These are phyloP conservation scores for Corapipo altera DNA, from an alignment of 2,113 vertebrate species.

Conservation along the genomic window DNA sequence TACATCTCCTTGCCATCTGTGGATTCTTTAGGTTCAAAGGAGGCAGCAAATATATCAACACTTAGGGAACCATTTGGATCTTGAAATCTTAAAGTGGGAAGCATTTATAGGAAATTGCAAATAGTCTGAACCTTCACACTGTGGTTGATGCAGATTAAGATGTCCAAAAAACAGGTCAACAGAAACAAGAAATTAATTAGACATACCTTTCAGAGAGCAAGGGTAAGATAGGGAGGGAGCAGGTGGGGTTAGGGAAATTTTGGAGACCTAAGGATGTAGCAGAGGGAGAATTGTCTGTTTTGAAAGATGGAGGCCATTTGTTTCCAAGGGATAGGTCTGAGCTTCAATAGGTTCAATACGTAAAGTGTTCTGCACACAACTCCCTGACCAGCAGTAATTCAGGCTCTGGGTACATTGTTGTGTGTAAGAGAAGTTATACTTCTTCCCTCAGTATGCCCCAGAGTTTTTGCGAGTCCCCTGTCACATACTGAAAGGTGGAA, in stretches of 20 bases:
- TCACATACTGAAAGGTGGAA: background rate
- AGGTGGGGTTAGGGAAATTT: background rate
- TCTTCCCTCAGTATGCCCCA: fast-evolving
- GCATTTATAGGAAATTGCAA: background rate
- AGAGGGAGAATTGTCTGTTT: background rate
- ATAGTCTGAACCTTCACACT: background rate
- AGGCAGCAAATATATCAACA: background rate
- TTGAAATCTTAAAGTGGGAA: background rate
- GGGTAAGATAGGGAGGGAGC: background rate
- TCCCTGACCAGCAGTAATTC: background rate
- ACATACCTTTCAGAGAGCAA: background rate
- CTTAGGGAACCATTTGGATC: background rate
- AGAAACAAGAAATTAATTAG: background rate
- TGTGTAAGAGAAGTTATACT: background rate
- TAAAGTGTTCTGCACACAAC: background rate
- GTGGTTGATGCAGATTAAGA: background rate
- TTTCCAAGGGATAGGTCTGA: background rate
- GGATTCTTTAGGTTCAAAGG: constrained; percentile 7
- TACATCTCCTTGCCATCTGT: background rate
- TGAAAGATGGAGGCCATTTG: background rate
- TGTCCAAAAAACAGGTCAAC: background rate
- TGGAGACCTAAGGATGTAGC: background rate
- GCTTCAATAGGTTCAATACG: background rate
- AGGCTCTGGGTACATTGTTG: background rate
- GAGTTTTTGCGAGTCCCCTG: fast-evolving